Evolutionary conservation across 2,113 vertebrate genomes (phyloP), one percentile per base, ranked within the genome.

Genomic region (Ardeotis arabs): DNA sequence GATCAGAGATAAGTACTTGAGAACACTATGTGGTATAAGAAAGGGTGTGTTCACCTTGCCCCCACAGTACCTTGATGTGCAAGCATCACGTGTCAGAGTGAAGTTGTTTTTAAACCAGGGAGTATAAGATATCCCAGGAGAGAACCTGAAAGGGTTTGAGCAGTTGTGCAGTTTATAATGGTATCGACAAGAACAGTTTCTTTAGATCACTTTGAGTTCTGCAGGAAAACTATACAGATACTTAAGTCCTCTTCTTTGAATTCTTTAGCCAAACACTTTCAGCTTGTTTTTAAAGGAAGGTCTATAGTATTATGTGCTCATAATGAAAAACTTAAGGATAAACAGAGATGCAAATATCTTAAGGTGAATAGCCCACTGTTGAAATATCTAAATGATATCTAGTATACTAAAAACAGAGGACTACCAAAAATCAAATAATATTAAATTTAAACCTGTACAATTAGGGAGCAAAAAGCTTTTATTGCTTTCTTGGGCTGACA

Each of bases 51-150:
- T 80, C 0, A 2, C 31, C 28, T 90, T 86, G 18, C 9, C 14
- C 8, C 4, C 10, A 7, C 17, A 27, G 6, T 64, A 76, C 28
- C 12, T 76, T 76, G 22, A 22, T 22, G 12, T 49, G 21, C 15
- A 58, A 79, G 28, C 27, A 10, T 87, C 16, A 1, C 55, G 25
- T 47, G 24, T 72, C 44, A 60, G 15, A 28, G 5, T 68, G 21
- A 94, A 70, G 44, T 31, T 78, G 20, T 44, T 91, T 88, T 94
- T 91, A 82, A 89, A 39, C 3, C 22, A 47, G 68, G 20, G 59
- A 47, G 68, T 55, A 1, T 19, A 82, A 52, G 45, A 45, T 24
- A 22, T 4, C 19, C 12, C 16, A 76, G 21, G 25, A 89, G 41
- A 90, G 29, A 87, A 73, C 37, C 39, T 77, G 31, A 23, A 78